Evolutionary conservation across 2,113 vertebrate genomes (phyloP).

Genomic region (Balaenoptera acutorostrata): DNA sequence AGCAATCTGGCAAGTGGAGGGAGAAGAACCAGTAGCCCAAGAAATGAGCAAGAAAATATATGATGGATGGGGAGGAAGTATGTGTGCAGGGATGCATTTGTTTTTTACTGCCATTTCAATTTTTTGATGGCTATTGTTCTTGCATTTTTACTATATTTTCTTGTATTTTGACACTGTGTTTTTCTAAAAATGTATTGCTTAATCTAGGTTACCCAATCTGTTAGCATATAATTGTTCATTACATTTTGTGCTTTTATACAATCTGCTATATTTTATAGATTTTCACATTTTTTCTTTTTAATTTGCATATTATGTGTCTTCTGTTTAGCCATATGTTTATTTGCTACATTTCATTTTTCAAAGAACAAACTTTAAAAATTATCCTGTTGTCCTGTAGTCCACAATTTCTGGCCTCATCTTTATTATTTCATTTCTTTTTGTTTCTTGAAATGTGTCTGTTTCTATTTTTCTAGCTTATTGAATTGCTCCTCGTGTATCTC

Average conservation of each 20-base stretch:
- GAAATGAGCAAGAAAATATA: background rate
- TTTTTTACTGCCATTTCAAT: background rate
- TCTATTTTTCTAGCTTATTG: constrained; percentile 15
- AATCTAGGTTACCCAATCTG: background rate
- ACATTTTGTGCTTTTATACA: background rate
- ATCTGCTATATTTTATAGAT: background rate
- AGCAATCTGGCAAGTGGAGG: background rate
- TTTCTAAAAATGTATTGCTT: background rate
- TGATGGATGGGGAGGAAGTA: background rate
- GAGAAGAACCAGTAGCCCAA: background rate
- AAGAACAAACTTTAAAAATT: background rate
- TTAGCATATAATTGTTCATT: background rate
- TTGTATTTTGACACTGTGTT: background rate
- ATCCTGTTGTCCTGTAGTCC: background rate
- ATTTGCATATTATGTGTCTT: background rate
- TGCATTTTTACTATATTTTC: background rate
- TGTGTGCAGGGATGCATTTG: rapidly evolving
- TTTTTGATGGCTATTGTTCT: background rate
- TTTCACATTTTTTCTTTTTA: background rate
- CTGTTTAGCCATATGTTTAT: background rate
- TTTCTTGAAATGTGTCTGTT: background rate
- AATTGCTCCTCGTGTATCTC: background rate
- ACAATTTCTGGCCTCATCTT: constrained; percentile 32
- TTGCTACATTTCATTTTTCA: background rate
- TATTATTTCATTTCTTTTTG: background rate